A percentile compares a stretch with the other conserved stretches of the same genome.
Conservation (phyloP, 2,797 vertebrate genomes). For the Bucorvus abyssinicus region DNA sequence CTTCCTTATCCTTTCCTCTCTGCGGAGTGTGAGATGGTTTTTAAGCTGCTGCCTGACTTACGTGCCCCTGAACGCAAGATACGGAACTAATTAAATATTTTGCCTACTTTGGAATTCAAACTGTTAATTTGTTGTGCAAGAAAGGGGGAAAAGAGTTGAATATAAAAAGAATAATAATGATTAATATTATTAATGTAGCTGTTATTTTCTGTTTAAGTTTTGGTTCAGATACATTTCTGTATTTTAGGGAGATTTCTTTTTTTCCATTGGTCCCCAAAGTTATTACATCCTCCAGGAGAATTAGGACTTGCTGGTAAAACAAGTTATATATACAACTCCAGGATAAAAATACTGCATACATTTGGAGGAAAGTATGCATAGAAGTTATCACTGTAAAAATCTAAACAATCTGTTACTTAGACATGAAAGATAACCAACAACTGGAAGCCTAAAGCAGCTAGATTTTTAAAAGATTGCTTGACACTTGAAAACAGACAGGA, state of each 20-base stretch:
- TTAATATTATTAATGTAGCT: background rate
- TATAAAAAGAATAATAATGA: background rate
- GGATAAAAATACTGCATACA: background rate
- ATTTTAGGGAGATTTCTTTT: background rate
- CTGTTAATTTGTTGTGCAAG: background rate
- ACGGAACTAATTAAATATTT: constrained; percentile 1
- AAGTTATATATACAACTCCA: background rate
- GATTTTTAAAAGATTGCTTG: background rate
- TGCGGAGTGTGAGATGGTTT: background rate
- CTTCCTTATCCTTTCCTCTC: constrained; percentile 12
- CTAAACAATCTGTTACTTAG: background rate
- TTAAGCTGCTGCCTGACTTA: background rate
- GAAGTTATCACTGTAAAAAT: background rate
- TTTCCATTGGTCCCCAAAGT: background rate
- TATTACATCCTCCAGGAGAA: background rate
- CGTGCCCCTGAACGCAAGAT: background rate
- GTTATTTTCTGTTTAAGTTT: background rate
- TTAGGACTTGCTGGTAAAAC: background rate
- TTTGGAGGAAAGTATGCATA: background rate
- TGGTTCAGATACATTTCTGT: background rate
- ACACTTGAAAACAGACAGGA: background rate
- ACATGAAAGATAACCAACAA: constrained; percentile 7
- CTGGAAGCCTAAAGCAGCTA: background rate
- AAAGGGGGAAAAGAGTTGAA: background rate
- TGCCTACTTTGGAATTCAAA: background rate